These are phyloP conservation scores for Genyomyrus donnyi DNA, from an alignment of 2,113 vertebrate species.

Conservation along the genomic window DNA sequence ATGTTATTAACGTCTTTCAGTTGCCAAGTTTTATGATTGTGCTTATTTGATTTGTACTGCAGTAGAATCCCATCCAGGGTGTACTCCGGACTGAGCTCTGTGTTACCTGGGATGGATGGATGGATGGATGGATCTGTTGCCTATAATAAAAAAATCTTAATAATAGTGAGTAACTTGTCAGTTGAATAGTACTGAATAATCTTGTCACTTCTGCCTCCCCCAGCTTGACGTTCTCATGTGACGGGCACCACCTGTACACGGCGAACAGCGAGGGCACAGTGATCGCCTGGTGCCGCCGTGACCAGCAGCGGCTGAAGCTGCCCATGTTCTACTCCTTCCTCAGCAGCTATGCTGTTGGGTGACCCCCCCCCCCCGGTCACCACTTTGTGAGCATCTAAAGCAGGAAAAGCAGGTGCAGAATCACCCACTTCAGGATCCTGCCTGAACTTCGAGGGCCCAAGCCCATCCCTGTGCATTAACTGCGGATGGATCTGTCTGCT, in stretches of 20 bases:
- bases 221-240: slow-evolving; percentile 94
- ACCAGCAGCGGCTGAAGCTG: slow-evolving; percentile 91
- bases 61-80: not conserved
- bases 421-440: not conserved
- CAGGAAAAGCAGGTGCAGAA: not conserved
- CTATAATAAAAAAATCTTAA: not conserved
- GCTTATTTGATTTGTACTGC: not conserved
- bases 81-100: not conserved
- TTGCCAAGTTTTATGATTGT: not conserved
- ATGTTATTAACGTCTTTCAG: not conserved
- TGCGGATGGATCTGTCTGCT: not conserved
- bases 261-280: slow-evolving; percentile 90
- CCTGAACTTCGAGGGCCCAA: not conserved
- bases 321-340: slow-evolving; percentile 99
- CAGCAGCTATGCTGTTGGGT: slow-evolving; percentile 90
- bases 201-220: slow-evolving; percentile 13
- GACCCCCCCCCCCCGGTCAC: slow-evolving; percentile 24
- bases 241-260: slow-evolving; percentile 96
- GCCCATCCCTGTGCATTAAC: not conserved
- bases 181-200: not conserved
- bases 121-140: not conserved
- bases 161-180: not conserved
- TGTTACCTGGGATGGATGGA: not conserved
- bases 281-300: slow-evolving; percentile 93
- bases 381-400: not conserved